Conservation (phyloP, 2,113 vertebrate species). For the Podiceps cristatus region DNA sequence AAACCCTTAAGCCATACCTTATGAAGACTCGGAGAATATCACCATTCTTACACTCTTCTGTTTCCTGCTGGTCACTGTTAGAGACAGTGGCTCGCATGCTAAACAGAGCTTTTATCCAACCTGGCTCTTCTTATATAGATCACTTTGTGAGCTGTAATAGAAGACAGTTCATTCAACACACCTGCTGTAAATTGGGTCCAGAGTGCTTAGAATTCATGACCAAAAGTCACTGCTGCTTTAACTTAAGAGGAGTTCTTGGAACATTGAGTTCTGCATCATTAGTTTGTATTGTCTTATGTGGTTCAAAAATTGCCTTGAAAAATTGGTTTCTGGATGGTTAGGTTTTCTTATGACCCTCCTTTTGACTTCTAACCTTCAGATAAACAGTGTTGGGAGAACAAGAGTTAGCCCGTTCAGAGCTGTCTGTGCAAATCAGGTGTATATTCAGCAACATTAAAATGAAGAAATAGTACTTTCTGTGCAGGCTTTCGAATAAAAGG, state of each 20-base stretch:
- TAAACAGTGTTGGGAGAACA: background rate
- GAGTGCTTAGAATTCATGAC: background rate
- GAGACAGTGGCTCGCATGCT: background rate
- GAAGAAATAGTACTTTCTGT: background rate
- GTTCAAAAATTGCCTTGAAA: slow-evolving; percentile 4
- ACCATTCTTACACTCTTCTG: accelerated
- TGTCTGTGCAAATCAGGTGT: background rate
- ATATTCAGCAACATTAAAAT: background rate
- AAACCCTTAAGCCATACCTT: background rate
- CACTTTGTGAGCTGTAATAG: background rate
- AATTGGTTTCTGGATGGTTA: background rate
- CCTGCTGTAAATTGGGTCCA: background rate
- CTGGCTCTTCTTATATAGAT: background rate
- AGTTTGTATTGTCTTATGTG: background rate
- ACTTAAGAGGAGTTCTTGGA: background rate
- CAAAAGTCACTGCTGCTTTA: background rate
- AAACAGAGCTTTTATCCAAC: background rate
- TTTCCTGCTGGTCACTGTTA: background rate
- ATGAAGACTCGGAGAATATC: background rate
- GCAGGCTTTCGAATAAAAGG: background rate
- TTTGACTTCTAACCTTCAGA: background rate
- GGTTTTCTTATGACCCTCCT: background rate
- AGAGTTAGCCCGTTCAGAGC: background rate
- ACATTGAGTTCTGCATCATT: accelerated
- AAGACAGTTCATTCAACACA: background rate